phyloP scores from a whole-genome alignment of 2,888 invertebrate genomes.

The Dynastes maya region DNA sequence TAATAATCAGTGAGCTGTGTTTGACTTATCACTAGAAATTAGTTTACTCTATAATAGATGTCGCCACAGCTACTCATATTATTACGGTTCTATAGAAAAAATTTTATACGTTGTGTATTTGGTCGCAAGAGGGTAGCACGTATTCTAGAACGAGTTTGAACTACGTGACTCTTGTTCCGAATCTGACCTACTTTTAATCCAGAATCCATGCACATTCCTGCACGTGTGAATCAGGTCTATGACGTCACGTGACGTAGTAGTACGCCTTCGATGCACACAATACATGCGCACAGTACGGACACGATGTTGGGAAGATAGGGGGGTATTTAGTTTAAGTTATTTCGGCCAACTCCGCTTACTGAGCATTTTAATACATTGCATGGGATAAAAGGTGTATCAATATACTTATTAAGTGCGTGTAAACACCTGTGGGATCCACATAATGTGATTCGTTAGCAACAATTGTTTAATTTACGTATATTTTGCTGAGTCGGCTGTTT shows the following conservation, averaged over 20 bases:
- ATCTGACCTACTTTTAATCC: conserved; percentile 66
- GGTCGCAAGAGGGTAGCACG: conserved; percentile 19
- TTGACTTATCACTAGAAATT: too few species aligned
- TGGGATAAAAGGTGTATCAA: too few species aligned
- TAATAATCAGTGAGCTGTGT: too few species aligned
- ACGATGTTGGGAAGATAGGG: neutral
- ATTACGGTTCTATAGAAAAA: neutral
- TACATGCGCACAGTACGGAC: neutral
- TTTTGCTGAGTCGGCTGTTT: neutral
- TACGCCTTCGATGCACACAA: conserved; percentile 57
- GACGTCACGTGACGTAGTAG: conserved; percentile 66
- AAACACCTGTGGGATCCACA: conserved; percentile 1
- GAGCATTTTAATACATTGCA: too few species aligned
- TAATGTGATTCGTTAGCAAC: too few species aligned
- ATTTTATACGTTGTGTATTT: neutral
- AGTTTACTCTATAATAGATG: too few species aligned
- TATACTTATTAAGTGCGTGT: too few species aligned
- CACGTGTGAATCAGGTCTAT: conserved; percentile 70
- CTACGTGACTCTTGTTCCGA: conserved; percentile 29
- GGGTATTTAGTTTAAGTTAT: too few species aligned
- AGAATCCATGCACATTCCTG: conserved; percentile 69
- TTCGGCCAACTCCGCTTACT: too few species aligned
- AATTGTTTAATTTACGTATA: too few species aligned
- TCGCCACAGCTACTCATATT: neutral
- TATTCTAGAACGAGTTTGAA: neutral